Evolutionary conservation across 2,888 invertebrate species (phyloP).

Genomic region (Idaea biselata): DNA sequence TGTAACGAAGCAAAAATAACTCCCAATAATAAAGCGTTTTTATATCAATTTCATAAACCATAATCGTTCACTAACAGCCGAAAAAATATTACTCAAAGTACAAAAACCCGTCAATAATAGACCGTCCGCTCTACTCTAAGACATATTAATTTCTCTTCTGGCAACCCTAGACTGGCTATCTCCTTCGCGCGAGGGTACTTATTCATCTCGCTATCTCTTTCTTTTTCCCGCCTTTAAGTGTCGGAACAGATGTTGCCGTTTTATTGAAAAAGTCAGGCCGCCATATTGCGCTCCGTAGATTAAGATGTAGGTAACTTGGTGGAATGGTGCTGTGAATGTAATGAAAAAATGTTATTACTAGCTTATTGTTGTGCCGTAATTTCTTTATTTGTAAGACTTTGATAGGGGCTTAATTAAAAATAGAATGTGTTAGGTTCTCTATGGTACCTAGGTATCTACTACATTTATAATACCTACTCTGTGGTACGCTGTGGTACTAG

Average conservation of each 20-base stretch:
- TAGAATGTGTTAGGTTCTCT: too few species aligned
- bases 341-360: conserved; percentile 17
- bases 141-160: conserved; percentile 72
- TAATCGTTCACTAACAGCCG: conserved; percentile 25
- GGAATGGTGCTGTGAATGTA: conserved; percentile 19
- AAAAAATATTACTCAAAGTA: conserved; percentile 56
- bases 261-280: conserved; percentile 77
- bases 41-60: conserved; percentile 7
- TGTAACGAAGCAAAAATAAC: too few species aligned
- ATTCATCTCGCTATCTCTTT: conserved; percentile 44
- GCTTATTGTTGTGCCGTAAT: background rate
- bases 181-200: conserved; percentile 34
- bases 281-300: conserved; percentile 75
- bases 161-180: conserved; percentile 50
- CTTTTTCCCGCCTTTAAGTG: conserved; percentile 73
- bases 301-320: conserved; percentile 67
- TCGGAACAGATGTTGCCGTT: conserved; percentile 72
- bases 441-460: too few species aligned
- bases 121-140: conserved; percentile 62
- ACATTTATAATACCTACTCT: too few species aligned
- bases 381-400: conserved; percentile 1
- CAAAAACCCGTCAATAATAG: conserved; percentile 65
- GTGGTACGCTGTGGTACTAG: too few species aligned
- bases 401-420: too few species aligned
- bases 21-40: background rate